Conservation (phyloP, 1,140 invertebrate species). For the Aphelenchoides fujianensis region DNA sequence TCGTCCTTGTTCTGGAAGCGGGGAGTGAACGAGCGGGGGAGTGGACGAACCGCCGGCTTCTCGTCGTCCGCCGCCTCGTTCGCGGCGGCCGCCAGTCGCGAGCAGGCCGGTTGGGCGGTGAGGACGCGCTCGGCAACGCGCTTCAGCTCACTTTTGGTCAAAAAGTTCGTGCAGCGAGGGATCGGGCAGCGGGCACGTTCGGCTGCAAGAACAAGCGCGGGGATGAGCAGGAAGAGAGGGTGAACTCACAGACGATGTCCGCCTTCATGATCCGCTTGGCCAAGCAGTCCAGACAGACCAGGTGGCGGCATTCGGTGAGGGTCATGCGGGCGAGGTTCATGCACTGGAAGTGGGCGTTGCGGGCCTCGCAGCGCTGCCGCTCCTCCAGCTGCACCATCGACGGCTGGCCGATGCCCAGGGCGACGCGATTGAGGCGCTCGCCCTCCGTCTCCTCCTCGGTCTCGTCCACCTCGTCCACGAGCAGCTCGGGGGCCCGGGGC, state of each 20-base stretch:
- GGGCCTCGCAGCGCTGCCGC: slow-evolving; percentile 10
- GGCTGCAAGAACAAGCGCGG: no score
- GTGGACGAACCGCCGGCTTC: background rate
- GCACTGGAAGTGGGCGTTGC: background rate
- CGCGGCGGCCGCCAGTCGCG: background rate
- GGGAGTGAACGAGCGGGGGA: background rate
- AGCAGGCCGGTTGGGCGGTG: background rate
- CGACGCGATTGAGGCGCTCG: slow-evolving; percentile 7
- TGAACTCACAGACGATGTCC: no score
- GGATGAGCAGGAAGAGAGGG: no score
- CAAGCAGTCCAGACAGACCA: slow-evolving; percentile 14
- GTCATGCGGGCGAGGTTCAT: slow-evolving; percentile 10
- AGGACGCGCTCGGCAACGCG: slow-evolving; percentile 9
- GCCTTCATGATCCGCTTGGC: no score
- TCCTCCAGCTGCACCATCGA: slow-evolving; percentile 18
- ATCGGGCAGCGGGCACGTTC: slow-evolving; percentile 12
- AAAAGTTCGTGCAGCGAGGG: background rate
- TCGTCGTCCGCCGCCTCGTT: background rate
- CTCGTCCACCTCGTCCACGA: slow-evolving; percentile 14
- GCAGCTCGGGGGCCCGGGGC: background rate
- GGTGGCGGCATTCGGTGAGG: background rate
- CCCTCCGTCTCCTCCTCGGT: background rate
- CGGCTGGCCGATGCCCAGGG: background rate
- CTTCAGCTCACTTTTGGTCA: background rate
- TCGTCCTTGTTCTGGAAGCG: slow-evolving; percentile 6